phyloP scores from a whole-genome alignment of 2,113 vertebrate genomes.

The Paratilapia polleni region DNA sequence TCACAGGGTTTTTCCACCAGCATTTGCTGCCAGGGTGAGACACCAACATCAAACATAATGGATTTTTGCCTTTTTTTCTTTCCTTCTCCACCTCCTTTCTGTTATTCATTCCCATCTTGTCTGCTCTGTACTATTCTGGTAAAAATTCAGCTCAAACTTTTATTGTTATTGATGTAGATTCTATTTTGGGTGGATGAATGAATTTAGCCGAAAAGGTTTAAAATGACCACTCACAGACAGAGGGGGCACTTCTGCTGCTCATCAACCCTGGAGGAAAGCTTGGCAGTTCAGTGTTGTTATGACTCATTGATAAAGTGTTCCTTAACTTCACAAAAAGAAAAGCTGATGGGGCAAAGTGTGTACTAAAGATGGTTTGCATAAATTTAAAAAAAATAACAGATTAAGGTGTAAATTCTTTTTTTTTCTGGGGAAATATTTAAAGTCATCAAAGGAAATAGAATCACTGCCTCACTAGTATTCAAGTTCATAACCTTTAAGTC shows the following conservation, averaged over 20 bases:
- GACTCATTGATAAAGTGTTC: slow-evolving; percentile 25
- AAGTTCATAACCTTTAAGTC: slow-evolving; percentile 9
- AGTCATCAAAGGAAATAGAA: background rate
- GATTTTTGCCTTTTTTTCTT: slow-evolving; percentile 67
- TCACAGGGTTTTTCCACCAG: slow-evolving; percentile 72
- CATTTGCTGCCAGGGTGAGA: slow-evolving; percentile 67
- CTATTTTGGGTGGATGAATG: slow-evolving; percentile 56
- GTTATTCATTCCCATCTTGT: slow-evolving; percentile 45
- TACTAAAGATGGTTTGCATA: background rate
- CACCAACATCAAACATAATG: slow-evolving; percentile 84
- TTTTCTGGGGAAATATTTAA: background rate
- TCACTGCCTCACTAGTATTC: background rate
- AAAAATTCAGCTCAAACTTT: slow-evolving; percentile 57
- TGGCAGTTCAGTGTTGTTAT: slow-evolving; percentile 4
- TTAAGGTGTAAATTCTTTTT: slow-evolving; percentile 18
- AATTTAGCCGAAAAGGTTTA: slow-evolving; percentile 36
- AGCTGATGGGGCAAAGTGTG: background rate
- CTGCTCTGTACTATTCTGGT: slow-evolving; percentile 31
- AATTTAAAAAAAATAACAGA: background rate
- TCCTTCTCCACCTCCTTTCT: slow-evolving; percentile 40
- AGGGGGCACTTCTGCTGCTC: slow-evolving; percentile 2
- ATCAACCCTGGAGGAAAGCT: slow-evolving; percentile 10
- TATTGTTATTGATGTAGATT: slow-evolving; percentile 35
- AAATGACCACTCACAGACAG: slow-evolving; percentile 12
- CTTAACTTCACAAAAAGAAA: slow-evolving; percentile 24